Evolutionary conservation across 1,140 invertebrate genomes (phyloP).

Genomic region (Drosophila sturtevanti): DNA sequence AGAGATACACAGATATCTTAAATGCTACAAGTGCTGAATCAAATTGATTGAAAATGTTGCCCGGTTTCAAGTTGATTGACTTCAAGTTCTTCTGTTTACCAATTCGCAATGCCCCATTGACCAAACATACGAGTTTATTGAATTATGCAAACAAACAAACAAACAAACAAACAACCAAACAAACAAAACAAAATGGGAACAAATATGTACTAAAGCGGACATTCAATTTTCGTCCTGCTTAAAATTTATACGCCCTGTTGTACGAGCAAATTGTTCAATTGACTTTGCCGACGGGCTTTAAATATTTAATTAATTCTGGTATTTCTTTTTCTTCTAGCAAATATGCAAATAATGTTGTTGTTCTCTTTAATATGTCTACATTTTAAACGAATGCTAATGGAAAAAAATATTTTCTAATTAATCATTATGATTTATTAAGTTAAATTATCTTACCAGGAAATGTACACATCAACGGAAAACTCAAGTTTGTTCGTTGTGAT

Average conservation of each 20-base stretch:
- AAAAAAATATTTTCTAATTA: neutral
- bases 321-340: constrained; percentile 13
- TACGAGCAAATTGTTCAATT: constrained; percentile 37
- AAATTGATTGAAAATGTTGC: constrained; percentile 51
- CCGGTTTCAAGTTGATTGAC: constrained; percentile 41
- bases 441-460: neutral
- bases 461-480: neutral
- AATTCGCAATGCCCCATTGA: constrained; percentile 28
- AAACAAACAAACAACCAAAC: constrained; percentile 43
- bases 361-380: constrained; percentile 18
- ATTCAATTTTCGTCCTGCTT: constrained; percentile 19
- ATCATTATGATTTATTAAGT: neutral
- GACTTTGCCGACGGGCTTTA: constrained; percentile 18
- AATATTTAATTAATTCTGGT: constrained; percentile 49
- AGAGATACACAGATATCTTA: constrained; percentile 25
- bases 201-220: neutral
- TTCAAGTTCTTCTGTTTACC: constrained; percentile 27
- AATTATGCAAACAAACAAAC: constrained; percentile 57
- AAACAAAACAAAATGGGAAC: constrained; percentile 39
- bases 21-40: constrained; percentile 60
- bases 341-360: constrained; percentile 21
- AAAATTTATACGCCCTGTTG: constrained; percentile 46
- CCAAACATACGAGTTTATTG: constrained; percentile 38
- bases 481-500: neutral
- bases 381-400: constrained; percentile 21